Evolutionary conservation across 2,113 vertebrate species (phyloP).

Genomic region (Empidonax alnorum): DNA sequence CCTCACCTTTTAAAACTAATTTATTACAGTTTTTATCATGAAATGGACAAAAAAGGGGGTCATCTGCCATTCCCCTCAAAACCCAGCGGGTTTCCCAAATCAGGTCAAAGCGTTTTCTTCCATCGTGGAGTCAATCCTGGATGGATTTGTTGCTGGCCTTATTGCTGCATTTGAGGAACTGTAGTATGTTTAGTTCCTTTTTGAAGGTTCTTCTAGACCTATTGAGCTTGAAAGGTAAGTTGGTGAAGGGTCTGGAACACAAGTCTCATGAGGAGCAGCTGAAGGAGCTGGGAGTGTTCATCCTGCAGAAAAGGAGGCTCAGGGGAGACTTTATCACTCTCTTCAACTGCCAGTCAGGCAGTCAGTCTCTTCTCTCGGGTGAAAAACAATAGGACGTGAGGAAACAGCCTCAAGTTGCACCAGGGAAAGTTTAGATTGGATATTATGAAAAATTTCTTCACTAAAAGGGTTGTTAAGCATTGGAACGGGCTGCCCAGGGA

Average conservation of each 20-base stretch:
- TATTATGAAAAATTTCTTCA: not conserved
- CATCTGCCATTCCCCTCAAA: accelerated
- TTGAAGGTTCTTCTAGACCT: not conserved
- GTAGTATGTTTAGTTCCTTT: not conserved
- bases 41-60: not conserved
- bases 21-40: not conserved
- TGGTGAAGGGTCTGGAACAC: not conserved
- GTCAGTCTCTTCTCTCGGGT: not conserved
- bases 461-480: not conserved
- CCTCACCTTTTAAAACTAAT: not conserved
- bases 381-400: not conserved
- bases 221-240: not conserved
- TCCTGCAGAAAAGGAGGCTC: not conserved
- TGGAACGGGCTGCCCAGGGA: accelerated
- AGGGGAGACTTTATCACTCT: not conserved
- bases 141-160: not conserved
- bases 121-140: not conserved
- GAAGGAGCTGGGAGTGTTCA: not conserved
- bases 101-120: not conserved
- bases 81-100: not conserved
- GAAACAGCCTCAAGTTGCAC: not conserved
- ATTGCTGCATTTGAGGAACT: not conserved
- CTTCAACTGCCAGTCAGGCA: not conserved
- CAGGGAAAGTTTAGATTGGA: not conserved
- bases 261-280: not conserved